A percentile compares a stretch with the other conserved stretches of the same genome.
Evolutionary conservation across 2,113 vertebrate genomes (phyloP).

Genomic region (Petroica traversi): DNA sequence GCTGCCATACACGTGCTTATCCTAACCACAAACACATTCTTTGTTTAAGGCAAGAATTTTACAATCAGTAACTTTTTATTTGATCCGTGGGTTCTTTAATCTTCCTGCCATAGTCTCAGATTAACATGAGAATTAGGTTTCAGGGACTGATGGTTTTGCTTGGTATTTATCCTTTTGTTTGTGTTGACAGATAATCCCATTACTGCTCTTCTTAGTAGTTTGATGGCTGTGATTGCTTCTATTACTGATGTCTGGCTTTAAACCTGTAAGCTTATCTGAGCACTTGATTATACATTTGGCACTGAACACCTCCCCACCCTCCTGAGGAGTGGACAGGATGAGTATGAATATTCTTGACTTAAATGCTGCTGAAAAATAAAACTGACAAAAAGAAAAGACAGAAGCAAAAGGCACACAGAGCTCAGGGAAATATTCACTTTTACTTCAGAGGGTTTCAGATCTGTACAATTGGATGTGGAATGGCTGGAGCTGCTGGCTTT

Average conservation of each 20-base stretch:
- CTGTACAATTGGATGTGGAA: neutral
- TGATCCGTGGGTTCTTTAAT: neutral
- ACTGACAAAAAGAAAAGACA: neutral
- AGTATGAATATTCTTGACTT: neutral
- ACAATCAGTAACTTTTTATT: conserved; percentile 27
- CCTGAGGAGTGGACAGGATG: neutral
- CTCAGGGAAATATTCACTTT: neutral
- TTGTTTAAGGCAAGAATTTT: conserved; percentile 14
- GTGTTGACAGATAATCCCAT: conserved; percentile 65
- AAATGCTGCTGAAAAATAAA: neutral
- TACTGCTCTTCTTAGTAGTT: conserved; percentile 24
- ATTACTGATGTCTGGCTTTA: conserved; percentile 19
- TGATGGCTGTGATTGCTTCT: conserved; percentile 41
- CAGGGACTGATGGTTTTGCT: conserved; percentile 21
- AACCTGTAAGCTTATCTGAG: conserved; percentile 14
- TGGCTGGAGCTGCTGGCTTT: neutral
- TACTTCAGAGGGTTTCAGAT: neutral
- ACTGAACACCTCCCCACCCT: neutral
- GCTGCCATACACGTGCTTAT: neutral
- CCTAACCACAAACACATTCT: neutral
- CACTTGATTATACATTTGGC: conserved; percentile 14
- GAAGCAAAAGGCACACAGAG: neutral
- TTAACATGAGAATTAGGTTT: conserved; percentile 35
- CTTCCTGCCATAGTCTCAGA: neutral
- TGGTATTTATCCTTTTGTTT: conserved; percentile 63